These are phyloP conservation scores for Latrodectus geometricus DNA, from an alignment of 1,140 invertebrate species.

Conservation along the genomic window DNA sequence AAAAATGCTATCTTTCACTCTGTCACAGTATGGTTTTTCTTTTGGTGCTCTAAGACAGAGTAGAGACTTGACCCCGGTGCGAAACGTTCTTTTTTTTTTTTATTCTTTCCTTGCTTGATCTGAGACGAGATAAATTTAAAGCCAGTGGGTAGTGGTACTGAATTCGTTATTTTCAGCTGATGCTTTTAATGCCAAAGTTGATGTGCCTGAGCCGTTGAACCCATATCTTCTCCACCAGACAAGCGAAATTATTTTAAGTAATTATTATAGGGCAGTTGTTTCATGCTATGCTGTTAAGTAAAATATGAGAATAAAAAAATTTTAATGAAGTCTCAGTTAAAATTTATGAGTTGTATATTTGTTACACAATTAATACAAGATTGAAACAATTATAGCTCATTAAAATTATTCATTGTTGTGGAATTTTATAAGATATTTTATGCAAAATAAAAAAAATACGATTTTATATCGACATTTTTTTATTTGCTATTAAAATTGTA, in stretches of 20 bases:
- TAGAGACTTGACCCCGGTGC: neutral
- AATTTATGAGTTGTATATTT: too few relatives aligned
- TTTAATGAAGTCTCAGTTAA: too few relatives aligned
- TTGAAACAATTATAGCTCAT: too few relatives aligned
- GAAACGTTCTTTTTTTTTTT: neutral
- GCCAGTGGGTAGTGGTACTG: neutral
- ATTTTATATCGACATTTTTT: too few relatives aligned
- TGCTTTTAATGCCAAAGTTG: conserved; percentile 28
- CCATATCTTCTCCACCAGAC: neutral
- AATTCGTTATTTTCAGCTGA: conserved; percentile 5
- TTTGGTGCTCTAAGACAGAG: neutral
- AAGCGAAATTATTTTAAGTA: neutral
- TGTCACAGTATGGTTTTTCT: too few relatives aligned
- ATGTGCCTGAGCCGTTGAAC: conserved; percentile 24
- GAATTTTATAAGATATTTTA: too few relatives aligned
- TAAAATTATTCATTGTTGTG: too few relatives aligned
- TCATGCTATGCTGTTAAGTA: neutral
- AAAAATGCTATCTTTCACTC: too few relatives aligned
- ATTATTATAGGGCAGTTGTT: neutral
- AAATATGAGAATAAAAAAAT: neutral
- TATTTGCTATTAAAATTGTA: too few relatives aligned
- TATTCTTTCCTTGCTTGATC: conserved; percentile 20
- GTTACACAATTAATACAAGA: too few relatives aligned
- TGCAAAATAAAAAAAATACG: too few relatives aligned
- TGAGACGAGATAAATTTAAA: conserved; percentile 33